Evolutionary conservation across 2,113 vertebrate genomes (phyloP), one percentile per base, ranked within the genome.

Genomic region (Thymallus thymallus): DNA sequence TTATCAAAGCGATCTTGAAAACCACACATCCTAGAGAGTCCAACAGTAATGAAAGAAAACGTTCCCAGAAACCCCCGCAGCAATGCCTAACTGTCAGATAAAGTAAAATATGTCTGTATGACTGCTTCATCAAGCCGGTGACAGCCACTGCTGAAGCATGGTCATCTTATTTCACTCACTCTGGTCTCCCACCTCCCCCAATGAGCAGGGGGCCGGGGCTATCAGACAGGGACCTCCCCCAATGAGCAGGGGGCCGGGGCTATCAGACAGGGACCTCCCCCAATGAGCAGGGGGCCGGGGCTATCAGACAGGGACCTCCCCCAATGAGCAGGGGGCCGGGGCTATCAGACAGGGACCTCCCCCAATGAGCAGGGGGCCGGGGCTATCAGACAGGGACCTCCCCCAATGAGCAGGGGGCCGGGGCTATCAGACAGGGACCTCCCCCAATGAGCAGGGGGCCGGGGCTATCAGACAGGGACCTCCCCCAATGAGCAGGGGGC

Each of bases 101-200:
- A 4, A 35, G 26, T 26, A 26, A 64, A 70, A 41, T 13, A 71
- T 45, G 4, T 55, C 45, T 20, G 24, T 32, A 56, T 20, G 4
- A 5, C 74, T 2, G 13, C 74, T 77, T 74, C 46, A 45, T 87
- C 58, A 61, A 22, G 63, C n/a, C 16, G 6, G 45, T 58, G 66
- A 76, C 65, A 72, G 72, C 32, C 32, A 1, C 35, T 68, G 81
- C 81, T 84, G 82, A 79, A 78, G 64, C 26, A 14, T 20, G 58
- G 65, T 77, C 71, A 78, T 80, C 26, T 22, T 51, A 22, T 79
- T 76, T 74, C 75, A 56, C 41, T 62, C 68, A 56, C 41, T 62
- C 68, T 46, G 65, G 56, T 45, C 29, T 46, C 48, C 48, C 58
- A 30, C 58, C 32, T 66, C 45, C 32, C 24, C n/a, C 22, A 48